Conservation (phyloP, 2,113 vertebrate genomes). For the Harpagus bidentatus region DNA sequence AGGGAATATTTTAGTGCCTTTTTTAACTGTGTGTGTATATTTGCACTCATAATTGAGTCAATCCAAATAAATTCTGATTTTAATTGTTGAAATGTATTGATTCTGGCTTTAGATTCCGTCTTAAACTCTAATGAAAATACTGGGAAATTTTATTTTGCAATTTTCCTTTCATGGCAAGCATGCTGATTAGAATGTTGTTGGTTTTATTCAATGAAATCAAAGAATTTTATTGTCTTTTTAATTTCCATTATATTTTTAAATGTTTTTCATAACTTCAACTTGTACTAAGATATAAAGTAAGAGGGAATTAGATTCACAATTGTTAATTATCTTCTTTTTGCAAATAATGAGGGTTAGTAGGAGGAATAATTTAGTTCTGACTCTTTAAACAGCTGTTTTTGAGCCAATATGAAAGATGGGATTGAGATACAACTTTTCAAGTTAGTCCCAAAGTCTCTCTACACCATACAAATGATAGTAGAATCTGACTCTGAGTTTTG, state of each 20-base stretch:
- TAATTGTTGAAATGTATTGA: background rate
- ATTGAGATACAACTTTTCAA: background rate
- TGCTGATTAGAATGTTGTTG: background rate
- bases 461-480: background rate
- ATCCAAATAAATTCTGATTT: background rate
- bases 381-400: background rate
- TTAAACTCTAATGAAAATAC: background rate
- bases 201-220: background rate
- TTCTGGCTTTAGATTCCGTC: background rate
- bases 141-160: background rate
- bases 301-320: background rate
- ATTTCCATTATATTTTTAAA: background rate
- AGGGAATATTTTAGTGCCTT: background rate
- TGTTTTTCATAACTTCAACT: background rate
- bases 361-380: background rate
- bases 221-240: background rate
- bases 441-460: background rate
- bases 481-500: background rate
- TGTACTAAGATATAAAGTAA: background rate
- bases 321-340: background rate
- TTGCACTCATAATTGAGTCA: background rate
- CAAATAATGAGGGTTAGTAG: background rate
- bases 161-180: background rate
- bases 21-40: background rate
- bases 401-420: background rate